These are phyloP conservation scores for Polydrusus cervinus DNA, from an alignment of 2,888 invertebrate genomes.

Conservation along the genomic window DNA sequence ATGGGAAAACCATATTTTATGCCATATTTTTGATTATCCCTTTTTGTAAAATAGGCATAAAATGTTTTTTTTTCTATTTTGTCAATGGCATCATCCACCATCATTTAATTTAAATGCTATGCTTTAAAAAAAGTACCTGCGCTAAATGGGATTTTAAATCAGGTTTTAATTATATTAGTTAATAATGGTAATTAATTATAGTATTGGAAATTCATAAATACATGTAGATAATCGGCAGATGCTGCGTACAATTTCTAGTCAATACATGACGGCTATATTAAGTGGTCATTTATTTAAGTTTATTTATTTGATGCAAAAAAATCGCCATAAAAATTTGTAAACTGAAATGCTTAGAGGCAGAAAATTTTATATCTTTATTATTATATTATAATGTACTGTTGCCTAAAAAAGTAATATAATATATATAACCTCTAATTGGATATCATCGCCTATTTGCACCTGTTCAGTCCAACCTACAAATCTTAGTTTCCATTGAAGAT, in stretches of 20 bases:
- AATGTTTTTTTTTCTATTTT: neutral
- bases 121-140: neutral
- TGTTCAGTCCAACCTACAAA: no score
- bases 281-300: neutral
- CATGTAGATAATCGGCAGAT: neutral
- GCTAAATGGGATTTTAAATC: neutral
- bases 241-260: neutral
- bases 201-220: neutral
- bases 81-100: neutral
- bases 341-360: neutral
- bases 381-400: no score
- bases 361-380: no score
- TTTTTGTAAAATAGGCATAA: slow-evolving; percentile 36
- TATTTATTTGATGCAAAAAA: neutral
- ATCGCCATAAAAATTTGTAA: neutral
- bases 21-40: slow-evolving; percentile 48
- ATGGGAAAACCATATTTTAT: slow-evolving; percentile 35
- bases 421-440: no score
- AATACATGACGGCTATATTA: neutral
- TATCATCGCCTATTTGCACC: no score
- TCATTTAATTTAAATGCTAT: neutral
- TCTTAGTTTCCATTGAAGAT: no score
- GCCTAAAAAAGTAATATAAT: no score
- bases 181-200: neutral
- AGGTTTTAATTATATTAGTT: neutral